Conservation (phyloP, 2,797 vertebrate species). For the Sebastes oblongus region DNA sequence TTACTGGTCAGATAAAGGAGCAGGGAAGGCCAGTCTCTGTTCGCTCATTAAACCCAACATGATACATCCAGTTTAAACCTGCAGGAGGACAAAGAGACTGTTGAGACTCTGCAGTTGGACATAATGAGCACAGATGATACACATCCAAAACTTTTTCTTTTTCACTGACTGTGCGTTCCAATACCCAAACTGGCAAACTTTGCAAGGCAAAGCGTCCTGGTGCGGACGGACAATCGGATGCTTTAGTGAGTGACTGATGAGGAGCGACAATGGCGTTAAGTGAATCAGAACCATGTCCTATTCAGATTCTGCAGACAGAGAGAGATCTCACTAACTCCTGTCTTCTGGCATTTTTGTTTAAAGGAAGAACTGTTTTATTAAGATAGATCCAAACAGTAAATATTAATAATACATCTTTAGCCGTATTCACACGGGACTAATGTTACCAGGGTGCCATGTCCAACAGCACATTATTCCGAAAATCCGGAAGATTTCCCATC, state of each 20-base stretch:
- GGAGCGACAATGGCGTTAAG: not conserved
- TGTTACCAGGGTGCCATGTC: not conserved
- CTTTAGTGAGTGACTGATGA: slow-evolving; percentile 5
- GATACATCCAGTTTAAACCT: not conserved
- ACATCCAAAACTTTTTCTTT: no score
- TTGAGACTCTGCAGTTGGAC: not conserved
- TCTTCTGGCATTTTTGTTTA: not conserved
- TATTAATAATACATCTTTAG: not conserved
- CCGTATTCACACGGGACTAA: not conserved
- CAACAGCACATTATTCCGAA: no score
- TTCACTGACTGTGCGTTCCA: no score
- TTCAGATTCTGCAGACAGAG: not conserved
- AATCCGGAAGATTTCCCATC: no score
- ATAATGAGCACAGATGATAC: not conserved
- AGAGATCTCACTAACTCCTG: not conserved
- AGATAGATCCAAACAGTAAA: not conserved
- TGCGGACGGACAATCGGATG: not conserved
- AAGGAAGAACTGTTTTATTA: not conserved
- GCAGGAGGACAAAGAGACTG: not conserved
- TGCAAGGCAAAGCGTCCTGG: not conserved
- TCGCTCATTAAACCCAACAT: slow-evolving; percentile 21
- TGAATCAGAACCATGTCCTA: not conserved
- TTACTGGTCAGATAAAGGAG: slow-evolving; percentile 4
- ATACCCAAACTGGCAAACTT: no score
- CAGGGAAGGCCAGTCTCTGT: not conserved